Evolutionary conservation across 2,113 vertebrate genomes (phyloP).

Genomic region (Pedionomus torquatus): DNA sequence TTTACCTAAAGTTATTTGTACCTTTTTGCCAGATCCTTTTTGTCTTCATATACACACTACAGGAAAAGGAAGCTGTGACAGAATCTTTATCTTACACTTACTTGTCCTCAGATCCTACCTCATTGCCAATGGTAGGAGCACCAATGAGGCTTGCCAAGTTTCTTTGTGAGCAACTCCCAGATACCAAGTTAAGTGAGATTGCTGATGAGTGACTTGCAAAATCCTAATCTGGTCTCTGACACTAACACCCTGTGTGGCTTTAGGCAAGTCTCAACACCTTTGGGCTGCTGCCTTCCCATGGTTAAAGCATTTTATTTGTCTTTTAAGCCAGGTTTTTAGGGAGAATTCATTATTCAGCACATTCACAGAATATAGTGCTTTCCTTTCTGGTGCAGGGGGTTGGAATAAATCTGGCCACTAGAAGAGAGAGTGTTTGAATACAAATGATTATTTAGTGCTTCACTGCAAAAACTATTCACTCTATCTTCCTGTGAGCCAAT

Average conservation of each 20-base stretch:
- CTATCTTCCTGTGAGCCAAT: neutral
- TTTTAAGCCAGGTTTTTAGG: neutral
- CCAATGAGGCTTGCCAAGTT: neutral
- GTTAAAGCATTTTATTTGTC: neutral
- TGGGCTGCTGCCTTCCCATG: neutral
- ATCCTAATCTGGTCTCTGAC: neutral
- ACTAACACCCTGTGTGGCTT: neutral
- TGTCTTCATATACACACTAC: neutral
- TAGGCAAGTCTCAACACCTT: slow-evolving; percentile 15
- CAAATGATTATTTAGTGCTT: neutral
- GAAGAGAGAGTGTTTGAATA: neutral
- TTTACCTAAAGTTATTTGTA: neutral
- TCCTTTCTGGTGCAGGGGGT: neutral
- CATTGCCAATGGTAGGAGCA: neutral
- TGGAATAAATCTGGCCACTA: neutral
- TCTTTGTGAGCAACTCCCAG: slow-evolving; percentile 7
- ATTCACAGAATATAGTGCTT: neutral
- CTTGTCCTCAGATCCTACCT: neutral
- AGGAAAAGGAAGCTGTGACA: neutral
- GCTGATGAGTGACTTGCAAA: slow-evolving; percentile 14
- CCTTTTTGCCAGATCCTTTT: neutral
- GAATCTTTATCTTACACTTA: rapidly evolving
- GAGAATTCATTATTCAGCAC: neutral
- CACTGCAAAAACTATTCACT: neutral
- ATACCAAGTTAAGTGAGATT: neutral